Evolutionary conservation across 2,888 invertebrate genomes (phyloP), one percentile per base, ranked within the genome.

Genomic region (Coleophora flavipennella): DNA sequence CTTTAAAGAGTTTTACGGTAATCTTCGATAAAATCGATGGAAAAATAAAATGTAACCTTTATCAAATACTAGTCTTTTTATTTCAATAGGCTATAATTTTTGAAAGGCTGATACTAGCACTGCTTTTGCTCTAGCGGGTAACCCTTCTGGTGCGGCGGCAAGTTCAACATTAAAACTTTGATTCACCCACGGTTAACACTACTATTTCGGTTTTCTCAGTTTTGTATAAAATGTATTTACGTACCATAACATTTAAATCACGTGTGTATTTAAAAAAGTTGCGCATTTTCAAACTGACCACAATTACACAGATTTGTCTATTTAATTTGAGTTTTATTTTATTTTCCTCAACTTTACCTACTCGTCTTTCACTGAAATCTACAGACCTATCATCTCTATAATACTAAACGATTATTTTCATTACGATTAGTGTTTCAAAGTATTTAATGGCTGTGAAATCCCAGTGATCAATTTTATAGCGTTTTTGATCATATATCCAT

Each of bases 261-360:
- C 55, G 54, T 54, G 49, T 65, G 63, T 61, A 65, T 65, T 61
- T 66, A 59, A 59, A 59, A 63, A 46, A 29, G 11, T 10, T 47
- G 51, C 59, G 52, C 51, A 47, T 60, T 56, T 49, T 50, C 43
- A 44, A 56, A 46, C 58, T 68, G 70, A 67, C 63, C 67, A 67
- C 60, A 66, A 75, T 67, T 71, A 77, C 71, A 75, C 62, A 64
- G 56, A 66, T 68, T 63, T 67, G 64, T 64, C 60, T 60, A 69
- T 70, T 67, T 63, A 48, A 54, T 59, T 68, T 71, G 68, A 59
- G 70, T 77, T 75, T 76, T 59, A 71, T 73, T 74, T 67, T 40
- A 42, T 53, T 51, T 20, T n/a, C 49, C 47, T 35, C 20, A 20
- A 20, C 20, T 4, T 20, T 20, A 20, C 20, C 20, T 4, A 20